Base-by-base conservation (phyloP, 2,797 vertebrate species). In the Phrynocephalus guinanensis region DNA sequence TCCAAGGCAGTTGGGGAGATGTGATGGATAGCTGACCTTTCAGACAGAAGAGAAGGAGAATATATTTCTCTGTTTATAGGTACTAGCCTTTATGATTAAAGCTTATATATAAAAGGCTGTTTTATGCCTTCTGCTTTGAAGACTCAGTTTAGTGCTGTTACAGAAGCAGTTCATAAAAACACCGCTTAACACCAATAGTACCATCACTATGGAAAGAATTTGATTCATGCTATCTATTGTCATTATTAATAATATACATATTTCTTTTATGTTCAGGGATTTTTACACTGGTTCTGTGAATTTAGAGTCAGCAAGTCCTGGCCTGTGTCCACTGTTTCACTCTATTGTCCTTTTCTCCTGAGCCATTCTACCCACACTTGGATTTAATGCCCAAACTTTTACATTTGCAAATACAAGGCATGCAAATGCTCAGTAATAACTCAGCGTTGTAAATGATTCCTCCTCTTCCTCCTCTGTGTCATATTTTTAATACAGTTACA, bases 71-170 rank as follows among this genome's bases (percentile, higher is more conserved):
- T 82, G 88, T 13, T 92, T 76, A 87, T 7, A 67, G 80, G 24
- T 83, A 75, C 16, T 4, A 83, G 82, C 60, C 24, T 82, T 91
- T 88, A 13, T 84, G 89, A 89, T 89, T 90, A 86, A 87, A 89
- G 3, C n/a, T 79, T 89, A 83, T 81, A 63, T 88, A 92, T 75
- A 75, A 63, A 88, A 56, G 52, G n/a, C 66, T 91, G 82, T 33
- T 78, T 20, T 1, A 2, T 0, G 8, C 24, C 6, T 24, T 67
- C 85, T 2, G 1, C 52, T 95, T 84, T 78, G 85, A 86, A 86
- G 87, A 83, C 7, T 87, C 88, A 82, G 85, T 86, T 92, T 82
- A 84, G 71, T 84, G 80, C 38, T 75, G 50, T 67, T 85, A 79
- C 67, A 82, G 81, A 82, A 68, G 15, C 76, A 66, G 33, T 88